phyloP scores from a whole-genome alignment of 2,888 invertebrate species.

The Phragmatobia fuliginosa region DNA sequence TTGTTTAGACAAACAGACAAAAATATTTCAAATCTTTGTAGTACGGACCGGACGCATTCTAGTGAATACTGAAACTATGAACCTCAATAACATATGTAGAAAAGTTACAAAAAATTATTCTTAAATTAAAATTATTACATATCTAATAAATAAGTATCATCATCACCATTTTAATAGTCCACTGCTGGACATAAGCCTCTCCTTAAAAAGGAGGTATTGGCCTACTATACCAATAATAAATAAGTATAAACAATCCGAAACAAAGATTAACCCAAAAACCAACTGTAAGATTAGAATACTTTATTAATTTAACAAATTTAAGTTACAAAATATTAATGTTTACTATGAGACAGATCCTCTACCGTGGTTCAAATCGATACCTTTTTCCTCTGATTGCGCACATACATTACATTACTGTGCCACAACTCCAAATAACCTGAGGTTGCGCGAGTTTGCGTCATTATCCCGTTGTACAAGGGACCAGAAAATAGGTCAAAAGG shows the following conservation, averaged over 20 bases:
- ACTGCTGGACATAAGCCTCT: too few relatives aligned
- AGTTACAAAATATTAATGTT: too few relatives aligned
- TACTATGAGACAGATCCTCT: neutral
- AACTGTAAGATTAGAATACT: too few relatives aligned
- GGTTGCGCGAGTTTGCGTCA: conserved; percentile 72
- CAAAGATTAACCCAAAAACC: too few relatives aligned
- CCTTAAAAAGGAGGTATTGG: too few relatives aligned
- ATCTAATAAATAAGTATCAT: neutral
- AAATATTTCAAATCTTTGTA: conserved; percentile 26
- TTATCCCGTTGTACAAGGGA: conserved; percentile 69
- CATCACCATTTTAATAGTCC: too few relatives aligned
- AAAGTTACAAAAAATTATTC: conserved; percentile 16
- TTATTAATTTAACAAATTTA: too few relatives aligned
- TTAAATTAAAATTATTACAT: neutral
- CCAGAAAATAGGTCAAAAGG: conserved; percentile 83
- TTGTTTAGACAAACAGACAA: conserved; percentile 17
- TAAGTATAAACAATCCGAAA: neutral
- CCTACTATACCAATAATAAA: too few relatives aligned
- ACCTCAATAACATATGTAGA: conserved; percentile 26
- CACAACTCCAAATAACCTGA: conserved; percentile 33
- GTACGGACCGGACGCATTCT: conserved; percentile 51
- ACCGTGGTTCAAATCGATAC: too few relatives aligned
- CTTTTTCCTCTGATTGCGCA: neutral
- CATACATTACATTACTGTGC: neutral
- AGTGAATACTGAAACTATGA: conserved; percentile 33